A percentile compares a stretch with the other conserved stretches of the same genome.
Conservation (phyloP, 2,113 vertebrate genomes). For the Vidua macroura region DNA sequence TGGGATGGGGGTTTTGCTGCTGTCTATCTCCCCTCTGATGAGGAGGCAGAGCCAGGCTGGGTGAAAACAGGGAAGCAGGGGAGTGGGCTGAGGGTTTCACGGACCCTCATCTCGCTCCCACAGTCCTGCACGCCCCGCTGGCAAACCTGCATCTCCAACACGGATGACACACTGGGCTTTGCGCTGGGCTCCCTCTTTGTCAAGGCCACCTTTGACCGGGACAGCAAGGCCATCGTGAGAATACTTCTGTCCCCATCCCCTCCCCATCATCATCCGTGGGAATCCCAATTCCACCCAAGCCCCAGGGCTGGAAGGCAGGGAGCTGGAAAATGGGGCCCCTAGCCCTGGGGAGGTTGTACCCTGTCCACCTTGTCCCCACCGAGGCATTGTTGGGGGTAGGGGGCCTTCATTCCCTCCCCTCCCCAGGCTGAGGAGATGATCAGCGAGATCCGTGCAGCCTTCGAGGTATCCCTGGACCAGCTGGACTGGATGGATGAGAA, state of each 20-base stretch:
- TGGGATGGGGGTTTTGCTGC: not conserved
- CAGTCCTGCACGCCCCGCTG: constrained; percentile 95
- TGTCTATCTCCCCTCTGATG: not conserved
- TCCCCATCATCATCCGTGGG: fast-evolving
- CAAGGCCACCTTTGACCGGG: constrained; percentile 92
- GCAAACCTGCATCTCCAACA: constrained; percentile 97
- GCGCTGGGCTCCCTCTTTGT: constrained; percentile 95
- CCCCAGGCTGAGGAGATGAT: constrained; percentile 95
- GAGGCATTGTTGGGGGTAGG: fast-evolving
- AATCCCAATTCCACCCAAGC: not conserved
- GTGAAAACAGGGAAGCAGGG: not conserved
- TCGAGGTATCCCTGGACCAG: constrained; percentile 84
- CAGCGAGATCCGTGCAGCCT: constrained; percentile 86
- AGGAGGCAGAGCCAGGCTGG: not conserved
- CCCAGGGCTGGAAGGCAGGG: not conserved
- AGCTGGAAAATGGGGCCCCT: not conserved
- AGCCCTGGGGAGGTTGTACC: fast-evolving
- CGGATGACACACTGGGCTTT: constrained; percentile 93
- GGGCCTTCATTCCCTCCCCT: not conserved
- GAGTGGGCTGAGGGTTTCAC: not conserved
- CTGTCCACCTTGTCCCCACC: not conserved
- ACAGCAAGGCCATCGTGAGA: constrained; percentile 95
- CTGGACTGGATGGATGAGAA: constrained; percentile 93
- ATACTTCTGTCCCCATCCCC: not conserved
- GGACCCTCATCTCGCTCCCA: not conserved